phyloP scores from a whole-genome alignment of 1,140 invertebrate genomes.

The Lepidurus packardi region DNA sequence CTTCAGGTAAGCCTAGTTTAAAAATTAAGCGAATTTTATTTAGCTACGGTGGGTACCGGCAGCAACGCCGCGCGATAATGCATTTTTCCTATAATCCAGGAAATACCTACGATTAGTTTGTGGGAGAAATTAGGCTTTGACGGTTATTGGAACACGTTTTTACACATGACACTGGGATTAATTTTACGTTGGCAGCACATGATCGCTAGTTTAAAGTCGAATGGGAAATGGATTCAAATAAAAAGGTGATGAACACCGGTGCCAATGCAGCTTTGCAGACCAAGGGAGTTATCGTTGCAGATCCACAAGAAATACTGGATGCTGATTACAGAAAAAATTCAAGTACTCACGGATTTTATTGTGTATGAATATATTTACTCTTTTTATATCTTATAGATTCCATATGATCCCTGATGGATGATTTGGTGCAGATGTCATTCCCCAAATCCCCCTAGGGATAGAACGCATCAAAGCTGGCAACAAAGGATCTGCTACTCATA shows the following conservation, averaged over 20 bases:
- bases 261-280: constrained; percentile 49
- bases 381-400: constrained; percentile 32
- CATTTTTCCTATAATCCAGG: too few relatives aligned
- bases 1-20: too few relatives aligned
- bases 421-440: constrained; percentile 30
- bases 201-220: constrained; percentile 59
- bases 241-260: constrained; percentile 49
- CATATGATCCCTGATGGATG: constrained; percentile 23
- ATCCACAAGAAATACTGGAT: constrained; percentile 50
- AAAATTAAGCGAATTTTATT: too few relatives aligned
- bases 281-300: constrained; percentile 50
- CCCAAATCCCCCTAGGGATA: constrained; percentile 42
- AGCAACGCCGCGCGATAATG: too few relatives aligned
- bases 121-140: too few relatives aligned
- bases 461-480: constrained; percentile 58
- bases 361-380: constrained; percentile 30
- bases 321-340: constrained; percentile 41
- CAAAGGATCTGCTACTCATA: constrained; percentile 53
- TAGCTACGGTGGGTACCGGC: too few relatives aligned
- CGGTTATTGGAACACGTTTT: too few relatives aligned
- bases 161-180: constrained; percentile 58
- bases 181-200: constrained; percentile 57
- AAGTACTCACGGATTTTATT: constrained; percentile 36
- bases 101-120: too few relatives aligned
- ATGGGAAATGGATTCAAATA: constrained; percentile 58